Base-by-base conservation (phyloP, 2,797 vertebrate species). In the Phyllotis vaccarum region DNA sequence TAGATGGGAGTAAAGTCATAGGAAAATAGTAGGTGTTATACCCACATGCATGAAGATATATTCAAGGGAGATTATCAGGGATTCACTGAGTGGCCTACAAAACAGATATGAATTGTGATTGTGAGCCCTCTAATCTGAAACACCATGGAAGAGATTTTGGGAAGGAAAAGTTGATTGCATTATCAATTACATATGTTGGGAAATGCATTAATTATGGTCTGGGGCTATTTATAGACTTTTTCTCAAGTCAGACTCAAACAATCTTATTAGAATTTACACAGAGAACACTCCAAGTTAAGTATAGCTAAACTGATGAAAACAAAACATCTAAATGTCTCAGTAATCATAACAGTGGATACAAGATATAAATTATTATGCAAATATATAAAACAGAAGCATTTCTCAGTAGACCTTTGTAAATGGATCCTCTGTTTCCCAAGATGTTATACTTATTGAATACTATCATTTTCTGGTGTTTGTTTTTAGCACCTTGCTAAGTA, bases 261-360 rank as follows among this genome's bases (percentile, higher is more conserved):
- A 6, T 76, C 92, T 85, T 66, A 93, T 11, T 72, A 10, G 10
- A 74, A 60, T 58, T 86, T 97, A 64, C n/a, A 60, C 19, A 82
- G 37, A 78, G 1, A 85, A 85, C 29, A 34, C 4, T 85, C 0
- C 40, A 56, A 88, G 31, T 76, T 37, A 74, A 21, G 82, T 37
- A 1, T 2, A 58, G 11, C 37, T 14, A 94, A 95, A 68, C 6
- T 14, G 75, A 93, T 22, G 54, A 89, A 97, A 75, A 70, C 2
- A 88, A 75, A 76, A 29, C 72, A 27, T 4, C 9, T 70, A 81
- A 92, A 92, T 60, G 1, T 37, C 17, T 72, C 19, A 92, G 3
- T 1, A 13, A 58, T 95, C 12, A 95, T 56, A 46, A 74, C 46
- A 43, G 11, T 58, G 13, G 14, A 5, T 66, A 16, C 68, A 91